Evolutionary conservation across 1,140 invertebrate genomes (phyloP).

Genomic region (Propsilocerus akamusi): DNA sequence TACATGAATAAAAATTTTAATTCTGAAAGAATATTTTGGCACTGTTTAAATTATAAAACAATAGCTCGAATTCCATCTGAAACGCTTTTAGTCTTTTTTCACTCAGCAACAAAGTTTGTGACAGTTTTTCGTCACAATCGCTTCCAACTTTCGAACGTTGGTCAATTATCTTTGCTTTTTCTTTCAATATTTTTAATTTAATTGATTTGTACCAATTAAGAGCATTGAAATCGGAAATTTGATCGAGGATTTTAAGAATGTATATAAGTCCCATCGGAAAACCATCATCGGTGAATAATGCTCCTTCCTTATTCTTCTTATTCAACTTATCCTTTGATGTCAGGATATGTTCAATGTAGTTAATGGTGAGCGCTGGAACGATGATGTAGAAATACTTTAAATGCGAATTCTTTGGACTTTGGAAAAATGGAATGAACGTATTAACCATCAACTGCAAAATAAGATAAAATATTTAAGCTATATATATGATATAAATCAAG

Average conservation of each 20-base stretch:
- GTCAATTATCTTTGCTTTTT: conserved; percentile 38
- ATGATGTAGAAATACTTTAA: conserved; percentile 88
- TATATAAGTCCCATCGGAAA: conserved; percentile 86
- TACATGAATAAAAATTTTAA: no score
- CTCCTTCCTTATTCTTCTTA: conserved; percentile 49
- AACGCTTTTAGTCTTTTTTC: conserved; percentile 58
- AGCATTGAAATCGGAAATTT: conserved; percentile 70
- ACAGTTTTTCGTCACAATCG: conserved; percentile 62
- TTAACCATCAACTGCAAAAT: conserved; percentile 56
- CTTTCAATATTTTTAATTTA: conserved; percentile 41
- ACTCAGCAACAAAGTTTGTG: conserved; percentile 84
- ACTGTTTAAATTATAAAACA: conserved; percentile 84
- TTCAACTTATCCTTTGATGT: conserved; percentile 82
- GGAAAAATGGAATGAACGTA: conserved; percentile 78
- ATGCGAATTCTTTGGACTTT: conserved; percentile 75
- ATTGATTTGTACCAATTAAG: conserved; percentile 94
- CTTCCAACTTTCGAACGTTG: conserved; percentile 27
- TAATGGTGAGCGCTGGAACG: conserved; percentile 82
- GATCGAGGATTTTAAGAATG: conserved; percentile 47
- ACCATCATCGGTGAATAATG: conserved; percentile 93
- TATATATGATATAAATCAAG: neutral
- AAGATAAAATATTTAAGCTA: conserved; percentile 6
- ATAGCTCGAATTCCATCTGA: conserved; percentile 74
- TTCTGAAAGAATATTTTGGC: conserved; percentile 80
- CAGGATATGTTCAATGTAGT: conserved; percentile 87